These are phyloP conservation scores for Avahi laniger DNA, from an alignment of 2,797 vertebrate species.

Conservation along the genomic window DNA sequence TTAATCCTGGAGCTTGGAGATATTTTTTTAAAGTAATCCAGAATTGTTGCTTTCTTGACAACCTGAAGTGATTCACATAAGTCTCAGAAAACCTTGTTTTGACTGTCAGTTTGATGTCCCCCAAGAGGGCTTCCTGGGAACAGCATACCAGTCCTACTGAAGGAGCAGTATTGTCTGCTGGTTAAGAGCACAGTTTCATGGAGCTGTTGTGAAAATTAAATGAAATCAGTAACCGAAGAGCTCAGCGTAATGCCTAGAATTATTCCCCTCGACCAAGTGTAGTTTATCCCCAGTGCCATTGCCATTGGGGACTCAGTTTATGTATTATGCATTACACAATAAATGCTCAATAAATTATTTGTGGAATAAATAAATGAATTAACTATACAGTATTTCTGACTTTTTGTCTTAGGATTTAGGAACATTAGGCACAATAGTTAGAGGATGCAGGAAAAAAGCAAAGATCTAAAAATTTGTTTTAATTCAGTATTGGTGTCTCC, in stretches of 20 bases:
- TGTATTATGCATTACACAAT: not conserved
- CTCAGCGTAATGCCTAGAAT: not conserved
- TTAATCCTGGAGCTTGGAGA: not conserved
- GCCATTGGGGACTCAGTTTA: not conserved
- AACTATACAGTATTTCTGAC: not conserved
- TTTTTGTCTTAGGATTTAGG: not conserved
- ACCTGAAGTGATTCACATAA: not conserved
- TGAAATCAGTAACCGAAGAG: not conserved
- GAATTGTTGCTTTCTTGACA: not conserved
- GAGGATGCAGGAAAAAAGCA: not conserved
- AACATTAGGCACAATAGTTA: not conserved
- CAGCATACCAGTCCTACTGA: not conserved
- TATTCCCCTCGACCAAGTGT: not conserved
- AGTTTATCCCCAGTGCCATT: not conserved
- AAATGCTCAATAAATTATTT: not conserved
- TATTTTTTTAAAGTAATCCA: not conserved
- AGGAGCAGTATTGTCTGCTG: not conserved
- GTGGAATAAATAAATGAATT: not conserved
- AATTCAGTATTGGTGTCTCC: not conserved
- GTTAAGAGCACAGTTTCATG: not conserved
- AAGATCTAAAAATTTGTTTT: not conserved
- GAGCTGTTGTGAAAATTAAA: not conserved
- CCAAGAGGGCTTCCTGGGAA: not conserved
- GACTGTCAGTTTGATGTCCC: not conserved
- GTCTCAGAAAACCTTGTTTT: not conserved